These are phyloP conservation scores for Eupithecia inturbata DNA, from an alignment of 2,888 invertebrate species.

Conservation along the genomic window DNA sequence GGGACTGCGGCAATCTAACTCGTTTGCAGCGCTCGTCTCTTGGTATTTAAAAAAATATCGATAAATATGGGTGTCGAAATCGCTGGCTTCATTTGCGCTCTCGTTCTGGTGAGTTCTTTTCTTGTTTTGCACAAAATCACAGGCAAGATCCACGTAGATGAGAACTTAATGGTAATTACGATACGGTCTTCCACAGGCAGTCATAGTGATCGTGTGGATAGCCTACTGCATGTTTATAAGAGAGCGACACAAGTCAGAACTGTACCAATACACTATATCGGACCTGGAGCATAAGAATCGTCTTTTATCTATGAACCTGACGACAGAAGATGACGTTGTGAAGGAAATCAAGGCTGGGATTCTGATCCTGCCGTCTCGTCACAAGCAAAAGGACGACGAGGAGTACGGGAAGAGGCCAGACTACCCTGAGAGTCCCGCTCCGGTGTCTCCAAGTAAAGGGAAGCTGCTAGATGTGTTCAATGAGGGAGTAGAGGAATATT, in stretches of 20 bases:
- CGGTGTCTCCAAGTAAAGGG: constrained; percentile 58
- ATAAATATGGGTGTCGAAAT: constrained; percentile 68
- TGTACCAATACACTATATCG: constrained; percentile 65
- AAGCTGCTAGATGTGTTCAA: constrained; percentile 67
- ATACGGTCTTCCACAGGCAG: constrained; percentile 60
- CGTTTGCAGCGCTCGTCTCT: constrained; percentile 67
- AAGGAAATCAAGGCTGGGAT: constrained; percentile 65
- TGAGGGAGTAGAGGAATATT: constrained; percentile 55
- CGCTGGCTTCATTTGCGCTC: constrained; percentile 69
- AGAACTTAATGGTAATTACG: constrained; percentile 8
- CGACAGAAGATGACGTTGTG: constrained; percentile 38
- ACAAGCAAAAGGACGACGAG: constrained; percentile 64
- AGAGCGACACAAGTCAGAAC: constrained; percentile 71
- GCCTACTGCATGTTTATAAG: constrained; percentile 76
- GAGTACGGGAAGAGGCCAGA: constrained; percentile 70
- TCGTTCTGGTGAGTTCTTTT: constrained; percentile 70
- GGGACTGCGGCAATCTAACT: constrained; percentile 66
- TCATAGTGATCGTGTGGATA: constrained; percentile 69
- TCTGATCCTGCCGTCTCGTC: constrained; percentile 69
- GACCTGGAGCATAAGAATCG: constrained; percentile 64
- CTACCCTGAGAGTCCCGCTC: constrained; percentile 71
- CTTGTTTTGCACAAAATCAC: constrained; percentile 22
- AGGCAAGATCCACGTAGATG: not conserved
- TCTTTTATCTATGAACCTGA: constrained; percentile 52
- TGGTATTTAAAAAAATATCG: constrained; percentile 42